Base-by-base conservation (phyloP, 2,797 vertebrate genomes). In the Bucorvus abyssinicus region DNA sequence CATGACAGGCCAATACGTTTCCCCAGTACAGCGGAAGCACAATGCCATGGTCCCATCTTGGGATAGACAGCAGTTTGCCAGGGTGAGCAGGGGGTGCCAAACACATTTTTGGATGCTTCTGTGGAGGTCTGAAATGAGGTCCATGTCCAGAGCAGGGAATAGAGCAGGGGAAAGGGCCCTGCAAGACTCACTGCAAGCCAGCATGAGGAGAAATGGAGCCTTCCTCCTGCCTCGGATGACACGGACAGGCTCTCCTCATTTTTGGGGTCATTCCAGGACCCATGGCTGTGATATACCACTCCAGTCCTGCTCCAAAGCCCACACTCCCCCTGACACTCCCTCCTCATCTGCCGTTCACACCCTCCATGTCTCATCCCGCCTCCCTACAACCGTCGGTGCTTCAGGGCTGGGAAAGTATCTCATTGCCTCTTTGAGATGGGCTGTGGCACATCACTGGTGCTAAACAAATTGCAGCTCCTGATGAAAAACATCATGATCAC, bases 241-340 rank as follows among this genome's bases (percentile, higher is more conserved):
- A 49, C 34, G 30, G 27, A 29, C 14, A 57, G 14, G 5, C 6
- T 88, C 17, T 16, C 7, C 1, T 9, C 12, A 14, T 24, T 53
- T 67, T 13, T 1, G 0, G 36, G 14, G 34, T 23, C 26, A 77
- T 60, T 67, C 34, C 17, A 38, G 64, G 53, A 50, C 42, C 30
- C 1, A 0, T 1, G 6, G 12, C 45, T 69, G 24, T 36, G 57
- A 64, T 9, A 6, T 68, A n/a, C 12, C 23, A 70, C 45, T 4
- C 18, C 0, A 15, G 36, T 20, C 29, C 16, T 44, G 6, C 47
- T n/a, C 30, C 2, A 3, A 53, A 75, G 15, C 67, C 59, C 0
- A 0, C 0, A 1, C 4, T 81, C 21, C 22, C 32, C 32, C 2
- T 0, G 0, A 3, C 10, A 2, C 22, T 81, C 47, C 52, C 17